phyloP scores from a whole-genome alignment of 2,797 vertebrate genomes.

The Neostethus bicornis region DNA sequence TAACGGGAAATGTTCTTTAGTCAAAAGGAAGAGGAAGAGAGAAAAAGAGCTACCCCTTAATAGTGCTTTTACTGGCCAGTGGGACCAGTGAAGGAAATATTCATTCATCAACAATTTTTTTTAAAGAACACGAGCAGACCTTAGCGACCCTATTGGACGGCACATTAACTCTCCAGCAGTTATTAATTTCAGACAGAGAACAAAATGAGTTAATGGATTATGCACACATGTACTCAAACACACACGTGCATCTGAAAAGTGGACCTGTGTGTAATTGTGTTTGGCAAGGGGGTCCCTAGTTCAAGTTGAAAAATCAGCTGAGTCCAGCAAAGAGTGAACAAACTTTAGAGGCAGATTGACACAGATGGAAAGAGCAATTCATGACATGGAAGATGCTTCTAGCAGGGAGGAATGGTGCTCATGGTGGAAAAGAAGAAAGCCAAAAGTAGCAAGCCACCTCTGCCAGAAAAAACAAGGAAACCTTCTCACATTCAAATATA shows the following conservation, averaged over 20 bases:
- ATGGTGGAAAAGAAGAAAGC: slow-evolving; percentile 17
- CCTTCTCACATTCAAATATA: slow-evolving; percentile 82
- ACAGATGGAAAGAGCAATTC: slow-evolving; percentile 42
- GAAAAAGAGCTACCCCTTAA: slow-evolving; percentile 19
- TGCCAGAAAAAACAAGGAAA: slow-evolving; percentile 80
- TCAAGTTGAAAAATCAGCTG: slow-evolving; percentile 68
- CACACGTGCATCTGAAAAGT: slow-evolving; percentile 32
- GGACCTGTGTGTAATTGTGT: slow-evolving; percentile 35
- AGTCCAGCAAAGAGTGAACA: slow-evolving; percentile 45
- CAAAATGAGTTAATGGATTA: slow-evolving; percentile 44
- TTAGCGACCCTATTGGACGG: slow-evolving; percentile 26
- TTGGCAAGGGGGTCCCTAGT: slow-evolving; percentile 41
- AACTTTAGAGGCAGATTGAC: slow-evolving; percentile 44
- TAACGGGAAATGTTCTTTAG: neutral
- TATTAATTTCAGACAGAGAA: slow-evolving; percentile 40
- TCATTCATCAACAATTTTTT: slow-evolving; percentile 42
- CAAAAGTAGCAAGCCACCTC: slow-evolving; percentile 54
- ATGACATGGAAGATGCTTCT: slow-evolving; percentile 41
- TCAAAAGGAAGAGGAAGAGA: slow-evolving; percentile 8
- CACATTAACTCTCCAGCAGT: slow-evolving; percentile 33
- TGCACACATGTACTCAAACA: slow-evolving; percentile 37
- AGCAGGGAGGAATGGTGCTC: slow-evolving; percentile 26
- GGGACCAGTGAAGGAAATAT: slow-evolving; percentile 46
- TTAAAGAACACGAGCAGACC: slow-evolving; percentile 33
- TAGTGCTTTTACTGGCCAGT: slow-evolving; percentile 35